A percentile compares a stretch with the other conserved stretches of the same genome.
phyloP scores from a whole-genome alignment of 2,888 invertebrate genomes.

The Melieria picta region DNA sequence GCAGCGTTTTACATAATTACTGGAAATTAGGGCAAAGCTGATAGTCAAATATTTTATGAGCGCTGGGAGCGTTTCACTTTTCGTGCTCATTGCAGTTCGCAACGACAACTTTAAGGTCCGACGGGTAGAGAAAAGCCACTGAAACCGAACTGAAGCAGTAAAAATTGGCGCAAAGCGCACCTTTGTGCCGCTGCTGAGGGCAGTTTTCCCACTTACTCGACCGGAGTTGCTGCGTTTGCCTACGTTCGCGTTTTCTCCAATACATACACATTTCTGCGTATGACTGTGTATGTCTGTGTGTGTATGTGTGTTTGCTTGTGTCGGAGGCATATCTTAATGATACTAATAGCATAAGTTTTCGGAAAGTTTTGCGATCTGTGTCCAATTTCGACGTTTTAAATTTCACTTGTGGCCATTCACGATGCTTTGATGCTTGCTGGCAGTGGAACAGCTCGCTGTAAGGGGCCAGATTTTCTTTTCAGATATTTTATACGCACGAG shows the following conservation, averaged over 20 bases:
- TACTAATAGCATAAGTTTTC: slow-evolving; percentile 27
- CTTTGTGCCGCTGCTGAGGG: neutral
- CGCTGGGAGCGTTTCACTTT: slow-evolving; percentile 12
- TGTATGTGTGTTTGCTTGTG: neutral
- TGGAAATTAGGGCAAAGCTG: slow-evolving; percentile 37
- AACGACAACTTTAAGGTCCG: neutral
- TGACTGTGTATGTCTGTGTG: neutral
- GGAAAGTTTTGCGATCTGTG: slow-evolving; percentile 14
- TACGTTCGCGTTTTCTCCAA: neutral
- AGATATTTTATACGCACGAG: too few species aligned
- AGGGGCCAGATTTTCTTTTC: too few species aligned
- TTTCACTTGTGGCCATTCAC: slow-evolving; percentile 11
- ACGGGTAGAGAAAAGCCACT: neutral
- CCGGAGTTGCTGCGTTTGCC: too few species aligned
- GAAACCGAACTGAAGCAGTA: neutral
- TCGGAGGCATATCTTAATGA: slow-evolving; percentile 15
- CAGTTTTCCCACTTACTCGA: too few species aligned
- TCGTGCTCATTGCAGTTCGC: neutral
- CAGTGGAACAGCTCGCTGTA: too few species aligned
- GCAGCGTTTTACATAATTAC: slow-evolving; percentile 32
- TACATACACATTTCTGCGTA: neutral
- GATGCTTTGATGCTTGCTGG: neutral
- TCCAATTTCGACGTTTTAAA: neutral
- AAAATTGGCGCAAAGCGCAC: neutral
- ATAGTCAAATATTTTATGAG: slow-evolving; percentile 29